Evolutionary conservation across 2,797 vertebrate species (phyloP), one percentile per base, ranked within the genome.

Genomic region (Myotis myotis): DNA sequence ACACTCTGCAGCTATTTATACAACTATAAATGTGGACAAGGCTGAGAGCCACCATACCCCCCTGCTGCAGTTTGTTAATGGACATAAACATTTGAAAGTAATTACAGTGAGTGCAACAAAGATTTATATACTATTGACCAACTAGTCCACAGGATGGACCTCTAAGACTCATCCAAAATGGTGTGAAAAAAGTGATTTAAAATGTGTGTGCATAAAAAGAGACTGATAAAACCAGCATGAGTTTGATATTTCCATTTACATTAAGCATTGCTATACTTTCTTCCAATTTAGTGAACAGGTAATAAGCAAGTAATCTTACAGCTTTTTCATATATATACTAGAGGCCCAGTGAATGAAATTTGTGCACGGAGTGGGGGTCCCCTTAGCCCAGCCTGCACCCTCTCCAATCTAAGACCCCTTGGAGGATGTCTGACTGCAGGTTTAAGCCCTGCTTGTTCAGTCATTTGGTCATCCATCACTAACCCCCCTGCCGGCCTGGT

Each of bases 51-150:
- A 75, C 33, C 74, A 86, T 3, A 62, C 23, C 70, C 76, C 76
- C 22, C 66, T 87, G 57, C 53, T 85, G 2, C 33, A n/a, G 72
- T 83, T 79, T 82, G 25, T 91, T 89, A 78, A 53, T 51, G 41
- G 25, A 89, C 62, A 88, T 38, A 92, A 85, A 87, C 44, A 12
- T 16, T 47, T 94, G 38, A 91, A 79, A 41, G 55, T 96, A 94
- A 93, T 74, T 95, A 95, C 95, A 91, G 55, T 36, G 86, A 95
- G 95, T 36, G 8, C 13, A 82, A 70, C 38, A 84, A 94, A 95
- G 47, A 64, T 78, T 94, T 83, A 82, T 38, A 88, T 94, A 51
- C 20, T 74, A 68, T 33, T 11, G 6, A 93, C 57, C 38, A 92
- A 64, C 11, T 51, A 80, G 11, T 66, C 62, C 70, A 89, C 5